Evolutionary conservation across 2,113 vertebrate genomes (phyloP).

Genomic region (Mixornis gularis): DNA sequence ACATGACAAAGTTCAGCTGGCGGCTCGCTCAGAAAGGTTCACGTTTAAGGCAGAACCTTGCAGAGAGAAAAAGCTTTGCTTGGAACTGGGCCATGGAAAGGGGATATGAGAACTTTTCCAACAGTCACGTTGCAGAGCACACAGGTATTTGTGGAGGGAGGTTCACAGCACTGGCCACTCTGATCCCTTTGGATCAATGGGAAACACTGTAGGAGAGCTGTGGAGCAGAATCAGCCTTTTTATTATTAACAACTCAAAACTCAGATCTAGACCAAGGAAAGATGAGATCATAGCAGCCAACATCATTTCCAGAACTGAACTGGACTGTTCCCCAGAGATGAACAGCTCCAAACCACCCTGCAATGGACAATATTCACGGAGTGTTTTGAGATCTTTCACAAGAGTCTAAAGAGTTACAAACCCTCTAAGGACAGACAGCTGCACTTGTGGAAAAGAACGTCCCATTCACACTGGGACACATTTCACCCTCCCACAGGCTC

Average conservation of each 20-base stretch:
- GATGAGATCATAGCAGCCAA: not conserved
- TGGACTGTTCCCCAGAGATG: not conserved
- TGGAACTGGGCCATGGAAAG: not conserved
- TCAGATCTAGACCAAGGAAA: not conserved
- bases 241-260: not conserved
- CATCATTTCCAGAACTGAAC: not conserved
- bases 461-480: not conserved
- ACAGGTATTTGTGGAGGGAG: not conserved
- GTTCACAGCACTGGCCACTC: not conserved
- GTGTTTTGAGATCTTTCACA: not conserved
- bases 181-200: not conserved
- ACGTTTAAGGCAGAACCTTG: not conserved
- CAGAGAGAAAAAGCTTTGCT: not conserved
- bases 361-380: fast-evolving
- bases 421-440: not conserved
- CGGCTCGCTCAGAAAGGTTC: not conserved
- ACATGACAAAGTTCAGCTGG: constrained; percentile 19
- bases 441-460: not conserved
- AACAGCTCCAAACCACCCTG: not conserved
- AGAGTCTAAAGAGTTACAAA: not conserved
- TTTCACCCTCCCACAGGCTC: not conserved
- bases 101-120: not conserved
- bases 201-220: not conserved
- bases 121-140: not conserved
- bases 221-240: not conserved